Percentiles rank a stretch among this genome's conserved stretches.
These are phyloP conservation scores for Synergus umbraculus DNA, from an alignment of 2,888 invertebrate genomes.

Conservation along the genomic window DNA sequence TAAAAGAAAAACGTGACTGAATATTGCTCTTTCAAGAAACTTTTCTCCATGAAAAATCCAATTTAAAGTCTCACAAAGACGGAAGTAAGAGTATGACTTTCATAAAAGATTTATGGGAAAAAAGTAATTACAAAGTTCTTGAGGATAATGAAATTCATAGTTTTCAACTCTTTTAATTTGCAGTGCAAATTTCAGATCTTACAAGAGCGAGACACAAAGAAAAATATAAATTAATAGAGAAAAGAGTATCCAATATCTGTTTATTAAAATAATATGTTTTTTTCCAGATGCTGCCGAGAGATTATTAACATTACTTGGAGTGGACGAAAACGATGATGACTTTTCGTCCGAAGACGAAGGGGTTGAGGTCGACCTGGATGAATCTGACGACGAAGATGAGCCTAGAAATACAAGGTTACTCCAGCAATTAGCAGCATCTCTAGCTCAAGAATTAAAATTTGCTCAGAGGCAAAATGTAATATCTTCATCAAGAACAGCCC, in stretches of 20 bases:
- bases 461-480: constrained; percentile 59
- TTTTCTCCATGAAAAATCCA: constrained; percentile 14
- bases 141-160: constrained; percentile 20
- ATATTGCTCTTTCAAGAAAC: constrained; percentile 11
- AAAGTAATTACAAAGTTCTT: constrained; percentile 35
- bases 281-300: constrained; percentile 69
- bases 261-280: background rate
- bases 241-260: background rate
- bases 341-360: constrained; percentile 71
- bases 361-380: constrained; percentile 69
- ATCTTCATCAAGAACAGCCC: constrained; percentile 19
- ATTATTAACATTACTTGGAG: constrained; percentile 67
- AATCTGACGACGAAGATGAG: constrained; percentile 55
- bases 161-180: constrained; percentile 22
- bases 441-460: constrained; percentile 68
- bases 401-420: constrained; percentile 63
- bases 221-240: background rate
- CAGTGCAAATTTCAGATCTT: background rate
- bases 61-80: constrained; percentile 16
- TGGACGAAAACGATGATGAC: constrained; percentile 66
- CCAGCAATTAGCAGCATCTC: constrained; percentile 67
- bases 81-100: background rate
- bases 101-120: constrained; percentile 17
- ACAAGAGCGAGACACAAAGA: background rate
- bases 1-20: constrained; percentile 1